phyloP scores from a whole-genome alignment of 2,888 invertebrate genomes.

The Eutolmus rufibarbis region DNA sequence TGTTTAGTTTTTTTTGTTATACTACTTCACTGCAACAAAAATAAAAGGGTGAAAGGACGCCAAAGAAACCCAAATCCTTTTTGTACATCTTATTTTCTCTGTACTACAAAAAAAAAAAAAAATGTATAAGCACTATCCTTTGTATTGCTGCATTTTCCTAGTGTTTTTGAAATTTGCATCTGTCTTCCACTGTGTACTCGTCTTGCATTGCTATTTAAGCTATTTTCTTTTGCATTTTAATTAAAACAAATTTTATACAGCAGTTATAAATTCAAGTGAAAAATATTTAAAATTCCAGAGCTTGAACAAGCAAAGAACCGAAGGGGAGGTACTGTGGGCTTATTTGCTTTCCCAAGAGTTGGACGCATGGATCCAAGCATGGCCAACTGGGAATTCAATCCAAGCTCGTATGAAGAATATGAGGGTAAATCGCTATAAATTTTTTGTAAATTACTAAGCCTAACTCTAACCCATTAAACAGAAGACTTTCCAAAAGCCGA shows the following conservation, averaged over 20 bases:
- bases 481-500: slow-evolving; percentile 55
- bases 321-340: slow-evolving; percentile 67
- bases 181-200: background rate
- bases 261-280: background rate
- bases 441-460: background rate
- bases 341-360: slow-evolving; percentile 70
- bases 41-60: background rate
- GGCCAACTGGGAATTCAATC: slow-evolving; percentile 62
- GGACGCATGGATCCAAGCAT: slow-evolving; percentile 65
- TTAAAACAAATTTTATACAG: background rate
- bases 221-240: background rate
- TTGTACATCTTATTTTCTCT: background rate
- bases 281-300: slow-evolving; percentile 51
- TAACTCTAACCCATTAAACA: background rate
- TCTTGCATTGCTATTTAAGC: background rate
- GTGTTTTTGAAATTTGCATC: background rate
- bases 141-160: background rate
- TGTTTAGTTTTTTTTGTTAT: background rate
- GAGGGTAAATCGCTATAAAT: slow-evolving; percentile 59
- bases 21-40: background rate
- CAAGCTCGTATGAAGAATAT: slow-evolving; percentile 65
- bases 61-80: background rate
- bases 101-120: background rate
- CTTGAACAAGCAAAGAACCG: slow-evolving; percentile 59
- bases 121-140: background rate